These are phyloP conservation scores for Corydoras maculifer DNA, from an alignment of 2,113 vertebrate species.

Conservation along the genomic window DNA sequence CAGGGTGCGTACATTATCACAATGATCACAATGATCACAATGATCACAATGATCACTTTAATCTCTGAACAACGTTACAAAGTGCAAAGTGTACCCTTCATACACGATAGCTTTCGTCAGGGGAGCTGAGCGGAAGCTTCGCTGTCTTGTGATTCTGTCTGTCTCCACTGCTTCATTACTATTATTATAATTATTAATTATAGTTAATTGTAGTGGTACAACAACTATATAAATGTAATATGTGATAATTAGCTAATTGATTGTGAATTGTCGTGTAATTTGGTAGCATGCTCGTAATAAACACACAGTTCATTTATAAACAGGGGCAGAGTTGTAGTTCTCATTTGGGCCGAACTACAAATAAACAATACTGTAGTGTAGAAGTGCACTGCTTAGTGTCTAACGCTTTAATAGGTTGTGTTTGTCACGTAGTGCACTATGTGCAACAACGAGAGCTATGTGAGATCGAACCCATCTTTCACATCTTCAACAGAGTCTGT, in stretches of 20 bases:
- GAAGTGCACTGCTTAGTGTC: background rate
- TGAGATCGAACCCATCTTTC: background rate
- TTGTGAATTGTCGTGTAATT: no score
- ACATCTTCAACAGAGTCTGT: no score
- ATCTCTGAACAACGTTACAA: no score
- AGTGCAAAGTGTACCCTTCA: background rate
- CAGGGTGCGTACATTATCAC: constrained; percentile 18
- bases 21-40: background rate
- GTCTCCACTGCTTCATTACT: background rate
- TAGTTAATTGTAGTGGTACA: no score
- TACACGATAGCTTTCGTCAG: background rate
- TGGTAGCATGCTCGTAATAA: no score
- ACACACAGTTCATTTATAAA: no score
- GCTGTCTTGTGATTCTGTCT: background rate
- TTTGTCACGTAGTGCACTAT: background rate
- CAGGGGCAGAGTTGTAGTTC: no score
- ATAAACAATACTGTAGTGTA: accelerated
- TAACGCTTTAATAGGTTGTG: background rate
- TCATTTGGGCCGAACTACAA: background rate
- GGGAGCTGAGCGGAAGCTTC: background rate
- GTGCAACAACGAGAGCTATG: background rate
- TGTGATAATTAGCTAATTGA: no score
- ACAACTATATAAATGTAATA: no score
- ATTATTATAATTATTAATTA: no score
- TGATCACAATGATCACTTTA: background rate